These are phyloP conservation scores for Borostomias antarcticus DNA, from an alignment of 2,797 vertebrate species.

Conservation along the genomic window DNA sequence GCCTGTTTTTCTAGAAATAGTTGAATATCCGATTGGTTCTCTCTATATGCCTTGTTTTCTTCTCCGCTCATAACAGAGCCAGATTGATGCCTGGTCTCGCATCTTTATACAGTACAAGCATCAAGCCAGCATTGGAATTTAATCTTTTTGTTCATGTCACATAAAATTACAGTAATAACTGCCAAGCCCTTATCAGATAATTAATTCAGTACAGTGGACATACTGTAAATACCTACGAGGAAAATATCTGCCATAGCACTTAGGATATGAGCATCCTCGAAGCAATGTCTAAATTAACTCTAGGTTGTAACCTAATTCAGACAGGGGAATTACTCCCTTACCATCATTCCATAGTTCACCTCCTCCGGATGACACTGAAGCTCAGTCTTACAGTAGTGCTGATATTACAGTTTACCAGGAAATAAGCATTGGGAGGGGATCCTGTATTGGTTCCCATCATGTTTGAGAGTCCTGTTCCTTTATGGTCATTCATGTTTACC, in stretches of 20 bases:
- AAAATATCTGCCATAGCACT: slow-evolving; percentile 43
- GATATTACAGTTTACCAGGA: slow-evolving; percentile 1
- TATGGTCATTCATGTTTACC: slow-evolving; percentile 1
- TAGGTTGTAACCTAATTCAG: slow-evolving; percentile 42
- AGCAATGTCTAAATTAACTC: no score
- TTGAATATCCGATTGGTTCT: not conserved
- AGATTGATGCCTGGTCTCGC: not conserved
- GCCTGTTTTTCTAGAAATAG: slow-evolving; percentile 19
- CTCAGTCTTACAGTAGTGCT: not conserved
- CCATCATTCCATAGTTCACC: slow-evolving; percentile 15
- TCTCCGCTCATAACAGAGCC: slow-evolving; percentile 23
- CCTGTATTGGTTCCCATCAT: slow-evolving; percentile 62
- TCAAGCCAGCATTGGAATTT: slow-evolving; percentile 9
- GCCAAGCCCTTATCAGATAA: no score
- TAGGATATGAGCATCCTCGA: slow-evolving; percentile 47
- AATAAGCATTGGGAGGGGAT: slow-evolving; percentile 46
- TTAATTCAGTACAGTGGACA: not conserved
- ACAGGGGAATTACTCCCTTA: slow-evolving; percentile 30
- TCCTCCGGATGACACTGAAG: not conserved
- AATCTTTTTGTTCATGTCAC: not conserved
- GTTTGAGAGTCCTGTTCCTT: no score
- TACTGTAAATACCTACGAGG: not conserved
- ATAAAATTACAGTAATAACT: not conserved
- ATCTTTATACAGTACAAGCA: slow-evolving; percentile 28
- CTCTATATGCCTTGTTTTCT: slow-evolving; percentile 23